Evolutionary conservation across 1,140 invertebrate genomes (phyloP).

Genomic region (Apis dorsata): DNA sequence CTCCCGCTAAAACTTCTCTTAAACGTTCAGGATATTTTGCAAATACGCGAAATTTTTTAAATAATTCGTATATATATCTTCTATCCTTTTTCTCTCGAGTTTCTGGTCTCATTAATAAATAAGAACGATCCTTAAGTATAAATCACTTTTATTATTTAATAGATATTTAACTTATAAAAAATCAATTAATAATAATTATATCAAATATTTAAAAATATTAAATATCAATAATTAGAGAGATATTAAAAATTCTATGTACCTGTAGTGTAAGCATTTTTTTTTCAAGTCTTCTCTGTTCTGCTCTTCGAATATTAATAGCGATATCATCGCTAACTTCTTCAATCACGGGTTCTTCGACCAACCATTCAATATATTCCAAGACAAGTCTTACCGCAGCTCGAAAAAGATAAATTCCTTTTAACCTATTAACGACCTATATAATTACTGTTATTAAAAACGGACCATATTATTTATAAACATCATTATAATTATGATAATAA

Average conservation of each 20-base stretch:
- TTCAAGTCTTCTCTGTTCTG: constrained; percentile 76
- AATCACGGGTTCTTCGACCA: constrained; percentile 75
- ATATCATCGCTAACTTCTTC: constrained; percentile 81
- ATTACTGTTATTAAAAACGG: not conserved
- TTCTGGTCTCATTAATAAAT: constrained; percentile 55
- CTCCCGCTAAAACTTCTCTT: constrained; percentile 79
- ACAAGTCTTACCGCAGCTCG: constrained; percentile 80
- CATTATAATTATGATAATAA: too few relatives aligned
- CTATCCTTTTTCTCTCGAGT: constrained; percentile 56
- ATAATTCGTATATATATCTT: constrained; percentile 57
- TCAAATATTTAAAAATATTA: too few relatives aligned
- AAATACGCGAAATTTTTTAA: constrained; percentile 63
- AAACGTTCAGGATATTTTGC: constrained; percentile 77
- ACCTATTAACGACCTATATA: constrained; percentile 55
- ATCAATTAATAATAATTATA: not conserved
- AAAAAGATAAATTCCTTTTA: constrained; percentile 80
- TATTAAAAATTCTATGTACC: constrained; percentile 60
- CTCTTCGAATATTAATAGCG: constrained; percentile 78
- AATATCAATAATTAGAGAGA: not conserved
- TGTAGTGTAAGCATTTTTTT: constrained; percentile 79
- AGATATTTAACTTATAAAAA: not conserved
- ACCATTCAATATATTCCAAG: constrained; percentile 81
- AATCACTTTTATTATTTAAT: not conserved
- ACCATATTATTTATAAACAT: too few relatives aligned
- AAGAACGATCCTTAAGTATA: constrained; percentile 69